Base-by-base conservation (phyloP, 2,888 invertebrate species). In the Byasa hedistus region DNA sequence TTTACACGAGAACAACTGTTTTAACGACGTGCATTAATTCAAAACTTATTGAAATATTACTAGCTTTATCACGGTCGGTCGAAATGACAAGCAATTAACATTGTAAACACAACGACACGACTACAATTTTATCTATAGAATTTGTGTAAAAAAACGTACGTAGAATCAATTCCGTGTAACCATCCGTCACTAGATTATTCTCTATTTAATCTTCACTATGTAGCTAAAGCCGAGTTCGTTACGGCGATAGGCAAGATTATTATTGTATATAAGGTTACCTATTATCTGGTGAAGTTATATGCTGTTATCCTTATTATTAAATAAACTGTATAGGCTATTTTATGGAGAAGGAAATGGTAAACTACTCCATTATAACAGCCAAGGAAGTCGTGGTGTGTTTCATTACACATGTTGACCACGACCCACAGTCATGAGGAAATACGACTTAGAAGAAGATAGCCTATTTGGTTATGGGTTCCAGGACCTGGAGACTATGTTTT, bases 151-250 rank as follows among this genome's bases (percentile, higher is more conserved):
- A 60, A 58, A 60, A 64, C 39, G 56, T 57, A 68, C 55, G 64
- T 68, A 68, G 64, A 68, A 68, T 68, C 67, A 64, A 57, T 64
- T 52, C 64, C 67, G n/a, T 68, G 67, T 68, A n/a, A 17, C 27
- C 60, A 68, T 68, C 67, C 7, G 57, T 68, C 67, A 68, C 60
- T 36, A 44, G 61, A 64, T 61, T 64, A 64, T 56, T 64, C 56
- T 23, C 56, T 54, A 60, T 44, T 64, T 56, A 60, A 64, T 60
- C 66, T 58, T 63, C 44, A 48, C 12, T 32, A 0, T 61, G 24
- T 64, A 64, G 60, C 61, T 68, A 64, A 68, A 57, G 61, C 23
- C 32, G 8, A 24, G 22, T 57, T 51, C 44, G 67, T 64, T 68
- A 61, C 21, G 27, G 48, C 51, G 21, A n/a, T 22, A 52, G n/a